Conservation (phyloP, 2,797 vertebrate species). For the Gymnopithys bicolor region DNA sequence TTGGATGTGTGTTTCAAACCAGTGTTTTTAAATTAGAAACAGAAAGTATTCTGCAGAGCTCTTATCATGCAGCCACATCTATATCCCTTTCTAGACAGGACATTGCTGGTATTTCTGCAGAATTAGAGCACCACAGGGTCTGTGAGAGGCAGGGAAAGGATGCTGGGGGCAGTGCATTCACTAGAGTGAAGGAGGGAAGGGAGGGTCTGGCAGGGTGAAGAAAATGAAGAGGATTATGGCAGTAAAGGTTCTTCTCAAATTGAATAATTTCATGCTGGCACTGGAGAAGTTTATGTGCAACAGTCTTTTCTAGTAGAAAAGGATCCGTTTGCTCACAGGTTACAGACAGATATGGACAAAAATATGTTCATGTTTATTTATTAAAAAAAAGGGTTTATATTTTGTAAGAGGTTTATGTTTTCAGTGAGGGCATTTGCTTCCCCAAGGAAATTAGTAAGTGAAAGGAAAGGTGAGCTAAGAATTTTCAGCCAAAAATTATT, state of each 20-base stretch:
- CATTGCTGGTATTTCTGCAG: not conserved
- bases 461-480: not conserved
- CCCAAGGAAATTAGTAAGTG: not conserved
- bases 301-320: not conserved
- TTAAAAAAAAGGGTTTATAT: not conserved
- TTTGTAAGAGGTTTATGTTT: not conserved
- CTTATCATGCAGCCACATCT: not conserved
- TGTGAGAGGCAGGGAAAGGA: not conserved
- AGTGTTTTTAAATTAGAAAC: not conserved
- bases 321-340: not conserved
- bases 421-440: not conserved
- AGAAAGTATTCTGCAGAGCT: not conserved
- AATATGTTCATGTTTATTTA: not conserved
- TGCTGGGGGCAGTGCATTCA: not conserved
- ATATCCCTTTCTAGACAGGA: not conserved
- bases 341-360: not conserved
- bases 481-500: not conserved
- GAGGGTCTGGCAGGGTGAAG: not conserved
- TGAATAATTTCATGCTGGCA: not conserved
- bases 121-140: not conserved
- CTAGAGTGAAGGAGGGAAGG: not conserved
- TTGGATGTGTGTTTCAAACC: not conserved
- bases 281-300: not conserved
- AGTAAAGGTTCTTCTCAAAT: not conserved
- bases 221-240: not conserved